phyloP scores from a whole-genome alignment of 1,140 invertebrate genomes.

The Centruroides vittatus region DNA sequence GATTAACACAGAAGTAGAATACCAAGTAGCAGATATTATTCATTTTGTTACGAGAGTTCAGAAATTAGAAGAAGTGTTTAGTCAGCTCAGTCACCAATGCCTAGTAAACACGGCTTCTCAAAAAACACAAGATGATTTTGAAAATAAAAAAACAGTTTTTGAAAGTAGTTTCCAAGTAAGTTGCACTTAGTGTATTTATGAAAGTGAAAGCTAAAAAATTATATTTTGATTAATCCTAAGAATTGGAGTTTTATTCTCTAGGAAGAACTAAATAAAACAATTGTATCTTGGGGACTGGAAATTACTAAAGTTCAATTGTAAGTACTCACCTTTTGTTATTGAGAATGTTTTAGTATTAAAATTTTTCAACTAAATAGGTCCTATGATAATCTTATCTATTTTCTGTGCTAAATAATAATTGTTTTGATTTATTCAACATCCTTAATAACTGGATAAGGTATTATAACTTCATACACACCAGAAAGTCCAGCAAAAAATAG shows the following conservation, averaged over 20 bases:
- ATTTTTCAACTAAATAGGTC: too few relatives aligned
- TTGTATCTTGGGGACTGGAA: conserved; percentile 12
- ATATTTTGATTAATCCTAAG: background rate
- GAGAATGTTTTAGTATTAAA: too few relatives aligned
- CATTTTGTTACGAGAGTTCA: conserved; percentile 4
- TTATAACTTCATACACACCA: too few relatives aligned
- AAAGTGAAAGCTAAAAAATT: too few relatives aligned
- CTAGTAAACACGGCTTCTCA: conserved; percentile 6
- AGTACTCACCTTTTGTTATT: background rate
- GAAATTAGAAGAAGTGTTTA: background rate
- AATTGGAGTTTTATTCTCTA: background rate
- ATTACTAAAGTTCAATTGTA: conserved; percentile 6
- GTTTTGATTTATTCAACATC: too few relatives aligned
- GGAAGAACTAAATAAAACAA: conserved; percentile 10
- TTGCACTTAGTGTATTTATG: background rate
- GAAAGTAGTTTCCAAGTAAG: conserved; percentile 1
- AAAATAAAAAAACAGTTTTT: conserved; percentile 4
- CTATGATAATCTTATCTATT: too few relatives aligned
- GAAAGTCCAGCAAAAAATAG: too few relatives aligned
- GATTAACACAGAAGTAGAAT: conserved; percentile 2
- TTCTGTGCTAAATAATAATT: too few relatives aligned
- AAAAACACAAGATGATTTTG: conserved; percentile 9
- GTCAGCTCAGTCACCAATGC: background rate
- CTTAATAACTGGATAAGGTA: too few relatives aligned
- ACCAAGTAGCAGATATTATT: conserved; percentile 2